Evolutionary conservation across 2,888 invertebrate genomes (phyloP), one percentile per base, ranked within the genome.

Genomic region (Onchidella celtica): DNA sequence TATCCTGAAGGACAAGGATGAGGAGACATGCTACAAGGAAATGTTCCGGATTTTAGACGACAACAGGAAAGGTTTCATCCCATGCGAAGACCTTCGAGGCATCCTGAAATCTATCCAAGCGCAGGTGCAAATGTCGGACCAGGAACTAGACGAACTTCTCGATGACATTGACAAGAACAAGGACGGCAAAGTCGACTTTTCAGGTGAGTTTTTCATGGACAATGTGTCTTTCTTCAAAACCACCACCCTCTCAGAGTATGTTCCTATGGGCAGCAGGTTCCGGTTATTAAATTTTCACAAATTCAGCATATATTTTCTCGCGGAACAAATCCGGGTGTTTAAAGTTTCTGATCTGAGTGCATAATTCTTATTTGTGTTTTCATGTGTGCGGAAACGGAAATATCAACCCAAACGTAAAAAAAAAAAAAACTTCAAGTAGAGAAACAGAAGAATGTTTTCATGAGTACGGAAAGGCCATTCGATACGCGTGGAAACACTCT

Each of bases 1-100:
- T 24, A 81, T 84, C 14, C 75, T 84, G 59, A 68, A 78, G 38
- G 83, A 84, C 72, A 84, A 82, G 66, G 83, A 84, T 27, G 82
- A 84, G 78, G 84, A 84, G 84, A 83, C 84, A 17, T 84, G 84
- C 79, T 84, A 84, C 82, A 84, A 84, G 72, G 84, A 84, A 74
- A 84, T 84, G 84, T 84, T 84, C 79, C 74, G 84, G 29, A 83
- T 84, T 59, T 72, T 84, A 55, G 84, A 84, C 76, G 83, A 81
- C 66, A 78, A 81, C 75, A 66, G 66, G 27, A 84, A 84, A 59
- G 84, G 84, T 47, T 79, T 80, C 81, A 82, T 84, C 55, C 78
- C 74, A 6, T 66, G 66, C 73, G 81, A 82, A 36, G 84, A 84
- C 77, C 68, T 84, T 69, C 68, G 82, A 32, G 72, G 57, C 40